Base-by-base conservation (phyloP, 2,797 vertebrate species). In the Scarus forsteni region DNA sequence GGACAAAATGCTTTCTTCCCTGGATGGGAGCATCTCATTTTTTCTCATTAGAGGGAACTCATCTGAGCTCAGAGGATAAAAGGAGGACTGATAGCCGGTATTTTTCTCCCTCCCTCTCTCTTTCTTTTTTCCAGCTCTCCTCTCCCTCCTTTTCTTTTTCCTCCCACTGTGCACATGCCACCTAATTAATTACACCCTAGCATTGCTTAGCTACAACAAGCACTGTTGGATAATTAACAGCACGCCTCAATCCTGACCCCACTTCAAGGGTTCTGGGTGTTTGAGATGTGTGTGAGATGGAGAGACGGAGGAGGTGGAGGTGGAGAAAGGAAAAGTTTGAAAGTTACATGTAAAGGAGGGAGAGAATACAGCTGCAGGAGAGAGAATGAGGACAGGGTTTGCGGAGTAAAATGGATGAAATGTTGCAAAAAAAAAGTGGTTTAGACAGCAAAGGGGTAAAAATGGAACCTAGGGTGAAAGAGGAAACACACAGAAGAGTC, bases 131-230 rank as follows among this genome's bases (percentile, higher is more conserved):
- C 27, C 27, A 27, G 4, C 27, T 27, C 27, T 27, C 27, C 27
- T 27, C 68, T 75, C 84, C 81, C 70, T 60, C 80, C 75, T 71
- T 13, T 13, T 15, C n/a, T 36, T 85, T 88, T 88, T 87, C 79
- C 89, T 82, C 85, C 87, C 73, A 88, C 86, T 90, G 89, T 83
- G 88, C 81, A 73, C 85, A 89, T 75, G 85, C 90, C 88, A 88
- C 85, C 86, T 91, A 93, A 93, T 92, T 92, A 93, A 92, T 92
- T 92, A 93, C 87, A 87, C 84, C 89, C 89, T 70, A 88, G 88
- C 87, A 91, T 85, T 64, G 73, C 89, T 89, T 87, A 75, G 83
- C 87, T 87, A 82, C 89, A 90, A 91, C 89, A 92, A 86, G 89
- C 83, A 85, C 88, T 92, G 88, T 76, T 12, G 80, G 85, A 87